Base-by-base conservation (phyloP, 2,797 vertebrate species). In the Pyrocephalus nanus region DNA sequence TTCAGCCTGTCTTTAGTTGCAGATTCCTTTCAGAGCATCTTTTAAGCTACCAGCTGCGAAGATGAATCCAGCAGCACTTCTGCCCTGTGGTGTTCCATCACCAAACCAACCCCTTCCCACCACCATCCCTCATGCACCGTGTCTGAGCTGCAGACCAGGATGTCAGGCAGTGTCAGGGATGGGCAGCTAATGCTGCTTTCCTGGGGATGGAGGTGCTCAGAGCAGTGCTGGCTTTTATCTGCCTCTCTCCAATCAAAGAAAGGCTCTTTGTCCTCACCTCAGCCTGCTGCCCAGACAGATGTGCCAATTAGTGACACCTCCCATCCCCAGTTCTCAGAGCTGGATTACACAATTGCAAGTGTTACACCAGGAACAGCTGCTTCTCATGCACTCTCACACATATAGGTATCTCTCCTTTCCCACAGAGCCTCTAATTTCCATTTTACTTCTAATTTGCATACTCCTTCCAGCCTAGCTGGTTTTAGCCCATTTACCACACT, bases 401-500 rank as follows among this genome's bases (percentile, higher is more conserved):
- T 7, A 34, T 2, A 75, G 54, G 62, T 70, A 19, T 75, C 51
- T 65, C 53, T 90, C 58, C 74, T 71, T 80, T 86, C 66, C 66
- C 66, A 88, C 80, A 62, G 2, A 88, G 79, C 43, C 53, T 76
- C 77, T 77, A 51, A 95, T 89, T 95, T 92, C 80, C 67, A 76
- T 86, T 93, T 88, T 58, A 42, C 23, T 93, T 72, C 72, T 66
- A 34, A 94, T 96, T 95, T 94, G 42, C 94, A 93, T 93, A 85
- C 45, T 79, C 82, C 60, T 92, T 93, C 76, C 90, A 95, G 80
- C 38, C 74, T 66, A 66, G 62, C 26, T 87, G 69, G 73, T 79
- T 96, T 92, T 87, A 96, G 77, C 45, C 67, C 77, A 87, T 93
- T 95, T 96, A 91, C 90, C 67, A 93, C 71, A 53, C 77, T 73